Evolutionary conservation across 2,888 invertebrate genomes (phyloP), one percentile per base, ranked within the genome.

Genomic region (Diplazon laetatorius): DNA sequence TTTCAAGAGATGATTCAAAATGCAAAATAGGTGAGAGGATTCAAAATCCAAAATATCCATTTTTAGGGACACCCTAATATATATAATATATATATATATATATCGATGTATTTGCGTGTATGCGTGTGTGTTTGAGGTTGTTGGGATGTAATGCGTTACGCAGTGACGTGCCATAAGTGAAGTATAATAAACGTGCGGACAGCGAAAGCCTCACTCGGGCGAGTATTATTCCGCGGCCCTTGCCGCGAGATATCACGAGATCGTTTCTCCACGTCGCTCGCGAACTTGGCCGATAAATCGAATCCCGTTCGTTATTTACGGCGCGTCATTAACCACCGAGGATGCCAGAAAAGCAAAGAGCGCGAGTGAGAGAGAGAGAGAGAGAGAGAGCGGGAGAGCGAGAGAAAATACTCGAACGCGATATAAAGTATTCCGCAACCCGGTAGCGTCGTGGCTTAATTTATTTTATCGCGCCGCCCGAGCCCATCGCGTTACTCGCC

Each of bases 401-500:
- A 77, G 44, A 35, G 74, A 75, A 66, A 66, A 71, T 71, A 66
- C 66, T 80, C 78, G 76, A 82, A 30, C 62, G 72, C 65, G 62
- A 66, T 73, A 68, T 62, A 69, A 78, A 78, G 80, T 78, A 78
- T 76, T 82, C 83, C 84, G 84, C 84, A 85, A 86, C 82, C 82
- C 88, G 86, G 90, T 88, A 89, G 89, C 89, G 84, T 87, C 84
- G 80, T 84, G 84, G 76, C 70, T 87, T 88, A 87, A 90, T 90
- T 90, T 89, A 89, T 89, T 89, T 89, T 88, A 89, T 89, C 87
- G 87, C 86, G 82, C 76, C 59, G 57, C 62, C n/a, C 44, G n/a
- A 50, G 39, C 68, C n/a, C n/a, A n/a, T 74, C 74, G 44, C 30
- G 2, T 30, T 37, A 66, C 52, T 50, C 37, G 37, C 48, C n/a